Evolutionary conservation across 2,113 vertebrate species (phyloP), one percentile per base, ranked within the genome.

Genomic region (Procavia capensis): DNA sequence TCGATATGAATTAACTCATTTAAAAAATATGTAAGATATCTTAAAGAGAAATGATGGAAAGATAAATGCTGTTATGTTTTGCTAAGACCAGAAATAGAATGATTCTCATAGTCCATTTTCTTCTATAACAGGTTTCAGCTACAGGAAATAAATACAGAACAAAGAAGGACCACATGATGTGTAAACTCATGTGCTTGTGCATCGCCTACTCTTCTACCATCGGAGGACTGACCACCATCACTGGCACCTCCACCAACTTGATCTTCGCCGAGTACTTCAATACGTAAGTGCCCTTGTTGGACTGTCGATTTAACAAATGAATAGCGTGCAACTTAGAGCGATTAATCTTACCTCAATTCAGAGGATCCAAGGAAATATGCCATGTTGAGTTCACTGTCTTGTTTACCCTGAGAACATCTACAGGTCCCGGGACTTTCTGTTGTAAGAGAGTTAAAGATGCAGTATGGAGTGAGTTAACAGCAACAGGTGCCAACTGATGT

Each of bases 211-310:
- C 99, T 75, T 99, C 99, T 92, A 99, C 98, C 94, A 99, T 99
- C 9, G 99, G 99, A 14, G 99, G 99, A 59, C 97, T 99, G 91
- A 98, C 99, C 47, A 99, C 99, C 6, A 98, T 99, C 96, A 99
- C 99, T 0, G 99, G 99, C 96, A 99, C 99, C 41, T 99, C 99
- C 0, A 98, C 99, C 89, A 99, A 99, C 97, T 97, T 99, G 97
- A 99, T 99, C 97, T 99, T 99, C 96, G 34, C 98, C 27, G 99
- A 99, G 96, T 98, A 99, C 93, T 99, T 99, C 94, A 98, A 99
- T 90, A 97, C 94, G 99, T 99, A 98, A 99, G 99, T 98, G 43
- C 84, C 70, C 29, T 16, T 64, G 41, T 43, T 68, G 61, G 54
- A 45, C 59, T 90, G 9, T 0, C 57, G 24, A 63, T n/a, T 88